A percentile compares a stretch with the other conserved stretches of the same genome.
Conservation (phyloP, 2,113 vertebrate genomes). For the Todiramphus saurophagus region DNA sequence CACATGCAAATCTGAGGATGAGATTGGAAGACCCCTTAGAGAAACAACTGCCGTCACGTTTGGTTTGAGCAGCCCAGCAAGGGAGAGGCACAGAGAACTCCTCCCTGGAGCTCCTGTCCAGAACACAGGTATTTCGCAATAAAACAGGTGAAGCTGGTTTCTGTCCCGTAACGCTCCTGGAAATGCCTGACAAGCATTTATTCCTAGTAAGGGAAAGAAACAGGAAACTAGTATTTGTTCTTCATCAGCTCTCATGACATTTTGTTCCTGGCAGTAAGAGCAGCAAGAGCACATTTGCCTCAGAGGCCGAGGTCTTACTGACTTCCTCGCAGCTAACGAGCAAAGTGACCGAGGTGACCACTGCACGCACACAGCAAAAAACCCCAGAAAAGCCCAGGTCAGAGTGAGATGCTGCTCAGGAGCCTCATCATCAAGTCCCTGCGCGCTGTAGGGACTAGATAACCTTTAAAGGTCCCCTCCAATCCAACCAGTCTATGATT, state of each 20-base stretch:
- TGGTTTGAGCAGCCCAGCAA: background rate
- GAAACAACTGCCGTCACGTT: background rate
- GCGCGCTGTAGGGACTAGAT: background rate
- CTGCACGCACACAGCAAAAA: rapidly evolving
- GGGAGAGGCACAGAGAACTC: background rate
- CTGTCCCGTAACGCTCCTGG: background rate
- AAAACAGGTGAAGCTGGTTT: background rate
- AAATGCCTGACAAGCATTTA: background rate
- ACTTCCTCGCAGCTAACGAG: background rate
- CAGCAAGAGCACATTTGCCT: rapidly evolving
- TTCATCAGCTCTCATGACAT: background rate
- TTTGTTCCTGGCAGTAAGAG: background rate
- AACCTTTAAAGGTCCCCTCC: too few species aligned
- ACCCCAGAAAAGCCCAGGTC: background rate
- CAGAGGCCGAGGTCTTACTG: rapidly evolving
- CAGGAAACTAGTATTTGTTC: background rate
- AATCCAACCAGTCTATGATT: background rate
- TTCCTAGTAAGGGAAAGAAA: background rate
- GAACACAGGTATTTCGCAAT: background rate
- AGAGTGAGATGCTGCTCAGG: background rate
- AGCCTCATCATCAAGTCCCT: background rate
- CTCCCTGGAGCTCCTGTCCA: background rate
- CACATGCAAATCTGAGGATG: background rate
- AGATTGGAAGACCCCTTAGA: background rate
- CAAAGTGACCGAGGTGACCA: background rate